A percentile compares a stretch with the other conserved stretches of the same genome.
Conservation (phyloP, 2,888 invertebrate species). For the Zootermopsis nevadensis region DNA sequence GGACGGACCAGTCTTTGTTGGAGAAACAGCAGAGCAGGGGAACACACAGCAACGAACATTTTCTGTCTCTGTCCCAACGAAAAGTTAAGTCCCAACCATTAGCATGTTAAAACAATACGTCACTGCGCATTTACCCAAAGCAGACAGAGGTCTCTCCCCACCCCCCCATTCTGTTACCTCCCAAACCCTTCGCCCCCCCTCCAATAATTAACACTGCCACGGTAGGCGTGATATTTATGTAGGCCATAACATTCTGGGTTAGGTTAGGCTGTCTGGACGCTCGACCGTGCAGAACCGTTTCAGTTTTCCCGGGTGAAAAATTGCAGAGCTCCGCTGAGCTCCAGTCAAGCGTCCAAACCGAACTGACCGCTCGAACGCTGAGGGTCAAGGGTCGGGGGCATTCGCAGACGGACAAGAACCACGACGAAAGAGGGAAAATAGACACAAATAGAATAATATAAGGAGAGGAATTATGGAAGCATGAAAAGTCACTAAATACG, state of each 20-base stretch:
- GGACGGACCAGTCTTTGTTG: conserved; percentile 14
- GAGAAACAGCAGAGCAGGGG: not conserved
- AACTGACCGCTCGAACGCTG: not conserved
- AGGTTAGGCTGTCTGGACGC: not conserved
- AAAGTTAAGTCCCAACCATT: conserved; percentile 47
- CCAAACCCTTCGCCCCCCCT: conserved; percentile 24
- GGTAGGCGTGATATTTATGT: conserved; percentile 47
- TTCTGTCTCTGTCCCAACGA: not conserved
- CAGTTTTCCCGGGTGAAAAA: conserved; percentile 25
- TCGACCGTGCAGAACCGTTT: not conserved
- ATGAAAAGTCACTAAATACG: not conserved
- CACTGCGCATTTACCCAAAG: conserved; percentile 48
- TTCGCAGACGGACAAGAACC: not conserved
- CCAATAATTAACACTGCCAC: conserved; percentile 51
- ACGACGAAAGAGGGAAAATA: not conserved
- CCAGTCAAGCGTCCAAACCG: not conserved
- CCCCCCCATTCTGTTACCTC: not conserved
- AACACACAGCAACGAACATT: not conserved
- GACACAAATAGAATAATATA: not conserved
- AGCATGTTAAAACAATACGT: conserved; percentile 52
- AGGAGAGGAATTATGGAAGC: not conserved
- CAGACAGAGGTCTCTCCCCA: not conserved
- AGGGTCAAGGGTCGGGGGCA: not conserved
- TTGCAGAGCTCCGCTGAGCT: conserved; percentile 9
- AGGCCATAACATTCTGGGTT: conserved; percentile 31